Evolutionary conservation across 2,888 invertebrate species (phyloP).

Genomic region (Caenorhabditis sp.): DNA sequence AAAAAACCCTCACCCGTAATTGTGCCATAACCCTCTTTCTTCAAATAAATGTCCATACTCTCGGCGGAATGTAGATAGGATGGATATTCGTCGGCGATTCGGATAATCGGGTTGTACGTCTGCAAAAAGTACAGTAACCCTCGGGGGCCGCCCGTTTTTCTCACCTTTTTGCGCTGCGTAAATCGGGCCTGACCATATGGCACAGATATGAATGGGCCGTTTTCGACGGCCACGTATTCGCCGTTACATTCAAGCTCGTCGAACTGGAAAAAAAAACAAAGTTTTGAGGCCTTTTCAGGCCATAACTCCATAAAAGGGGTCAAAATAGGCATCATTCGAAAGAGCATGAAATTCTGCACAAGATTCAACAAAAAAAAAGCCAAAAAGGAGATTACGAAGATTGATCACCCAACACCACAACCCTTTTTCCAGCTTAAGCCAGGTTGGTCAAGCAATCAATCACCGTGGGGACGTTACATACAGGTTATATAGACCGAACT

Average conservation of each 20-base stretch:
- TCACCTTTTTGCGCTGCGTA: conserved; percentile 31
- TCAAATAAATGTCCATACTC: conserved; percentile 53
- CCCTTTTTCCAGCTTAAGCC: too few relatives aligned
- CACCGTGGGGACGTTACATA: too few relatives aligned
- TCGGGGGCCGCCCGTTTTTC: not conserved
- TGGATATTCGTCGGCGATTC: conserved; percentile 22
- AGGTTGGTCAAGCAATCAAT: too few relatives aligned
- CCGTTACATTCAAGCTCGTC: conserved; percentile 52
- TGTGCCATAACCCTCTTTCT: conserved; percentile 52
- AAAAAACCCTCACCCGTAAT: conserved; percentile 37
- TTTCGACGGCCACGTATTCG: conserved; percentile 58
- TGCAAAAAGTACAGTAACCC: conserved; percentile 7
- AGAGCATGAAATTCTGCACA: too few relatives aligned
- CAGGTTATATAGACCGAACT: too few relatives aligned
- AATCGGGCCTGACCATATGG: conserved; percentile 41
- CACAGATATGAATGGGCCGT: conserved; percentile 40
- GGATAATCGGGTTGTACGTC: conserved; percentile 41
- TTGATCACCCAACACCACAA: too few relatives aligned
- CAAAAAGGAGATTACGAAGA: too few relatives aligned
- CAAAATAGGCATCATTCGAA: too few relatives aligned
- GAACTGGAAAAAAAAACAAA: conserved; percentile 45
- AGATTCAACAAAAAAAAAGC: too few relatives aligned
- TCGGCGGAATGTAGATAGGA: conserved; percentile 50
- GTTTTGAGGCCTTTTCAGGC: not conserved
- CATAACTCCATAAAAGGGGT: too few relatives aligned